phyloP scores from a whole-genome alignment of 2,797 vertebrate species.

The Limnodromus scolopaceus region DNA sequence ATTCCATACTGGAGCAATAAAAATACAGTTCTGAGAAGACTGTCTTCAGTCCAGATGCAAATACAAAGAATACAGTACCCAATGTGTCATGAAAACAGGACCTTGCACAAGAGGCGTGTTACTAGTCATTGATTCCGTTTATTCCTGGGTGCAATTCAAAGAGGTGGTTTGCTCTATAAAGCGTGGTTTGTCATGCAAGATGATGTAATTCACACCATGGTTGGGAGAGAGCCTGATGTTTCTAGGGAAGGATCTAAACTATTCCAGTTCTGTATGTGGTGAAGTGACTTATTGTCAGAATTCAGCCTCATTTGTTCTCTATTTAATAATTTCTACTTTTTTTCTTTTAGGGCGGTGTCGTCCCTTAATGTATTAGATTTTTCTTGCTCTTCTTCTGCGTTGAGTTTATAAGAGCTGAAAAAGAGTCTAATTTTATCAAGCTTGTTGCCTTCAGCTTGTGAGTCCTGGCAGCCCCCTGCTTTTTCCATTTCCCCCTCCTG shows the following conservation, averaged over 20 bases:
- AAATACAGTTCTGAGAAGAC: neutral
- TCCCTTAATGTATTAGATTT: neutral
- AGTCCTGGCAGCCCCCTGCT: slow-evolving; percentile 9
- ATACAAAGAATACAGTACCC: neutral
- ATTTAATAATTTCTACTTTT: neutral
- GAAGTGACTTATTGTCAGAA: neutral
- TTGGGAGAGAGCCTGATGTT: neutral
- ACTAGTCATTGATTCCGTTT: neutral
- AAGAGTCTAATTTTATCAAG: neutral
- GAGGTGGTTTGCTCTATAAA: neutral
- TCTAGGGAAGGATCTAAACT: neutral
- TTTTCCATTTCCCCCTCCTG: slow-evolving; percentile 26
- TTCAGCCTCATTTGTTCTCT: neutral
- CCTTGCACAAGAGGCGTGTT: neutral
- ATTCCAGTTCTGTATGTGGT: neutral
- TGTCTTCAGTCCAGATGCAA: neutral
- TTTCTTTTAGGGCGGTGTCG: neutral
- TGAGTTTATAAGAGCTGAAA: neutral
- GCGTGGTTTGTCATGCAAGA: neutral
- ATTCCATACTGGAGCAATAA: neutral
- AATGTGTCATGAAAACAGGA: neutral
- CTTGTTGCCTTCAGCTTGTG: neutral
- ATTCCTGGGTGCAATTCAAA: neutral
- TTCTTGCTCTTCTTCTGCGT: neutral
- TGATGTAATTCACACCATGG: slow-evolving; percentile 39